Evolutionary conservation across 35 echinoderm and acorn worm genomes (phyloP).

Genomic region (Ptychodera flava): DNA sequence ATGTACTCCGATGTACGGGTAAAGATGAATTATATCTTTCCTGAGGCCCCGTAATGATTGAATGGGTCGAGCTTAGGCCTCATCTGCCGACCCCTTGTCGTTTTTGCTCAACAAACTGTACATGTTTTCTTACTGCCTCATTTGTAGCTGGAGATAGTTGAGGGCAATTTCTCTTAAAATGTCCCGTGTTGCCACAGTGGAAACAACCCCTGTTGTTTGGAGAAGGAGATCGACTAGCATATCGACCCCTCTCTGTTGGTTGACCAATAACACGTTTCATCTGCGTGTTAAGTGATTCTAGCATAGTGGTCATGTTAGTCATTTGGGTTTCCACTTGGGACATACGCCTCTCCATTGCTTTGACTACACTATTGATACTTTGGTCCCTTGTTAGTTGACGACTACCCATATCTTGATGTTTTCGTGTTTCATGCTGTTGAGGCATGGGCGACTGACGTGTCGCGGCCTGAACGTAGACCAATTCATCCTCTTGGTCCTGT

Average conservation of each 20-base stretch:
- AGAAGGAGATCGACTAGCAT: neutral
- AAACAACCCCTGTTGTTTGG: neutral
- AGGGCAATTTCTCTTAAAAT: neutral
- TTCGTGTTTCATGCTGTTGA: too few species aligned
- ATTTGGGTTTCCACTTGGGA: too few species aligned
- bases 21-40: neutral
- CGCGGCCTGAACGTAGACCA: too few species aligned
- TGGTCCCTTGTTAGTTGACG: too few species aligned
- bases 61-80: neutral
- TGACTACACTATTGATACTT: too few species aligned
- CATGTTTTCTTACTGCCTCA: too few species aligned
- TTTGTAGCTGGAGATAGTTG: neutral
- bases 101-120: neutral
- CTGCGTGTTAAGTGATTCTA: neutral
- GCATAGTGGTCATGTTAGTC: neutral
- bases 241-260: neutral
- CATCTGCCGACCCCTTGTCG: neutral
- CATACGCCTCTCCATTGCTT: too few species aligned
- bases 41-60: neutral
- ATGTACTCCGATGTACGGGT: conserved; percentile 14
- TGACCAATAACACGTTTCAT: neutral
- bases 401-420: too few species aligned
- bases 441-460: too few species aligned
- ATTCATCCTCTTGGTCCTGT: too few species aligned
- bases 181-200: neutral